phyloP scores from a whole-genome alignment of 1,140 invertebrate species.

The Pomacea maculata region DNA sequence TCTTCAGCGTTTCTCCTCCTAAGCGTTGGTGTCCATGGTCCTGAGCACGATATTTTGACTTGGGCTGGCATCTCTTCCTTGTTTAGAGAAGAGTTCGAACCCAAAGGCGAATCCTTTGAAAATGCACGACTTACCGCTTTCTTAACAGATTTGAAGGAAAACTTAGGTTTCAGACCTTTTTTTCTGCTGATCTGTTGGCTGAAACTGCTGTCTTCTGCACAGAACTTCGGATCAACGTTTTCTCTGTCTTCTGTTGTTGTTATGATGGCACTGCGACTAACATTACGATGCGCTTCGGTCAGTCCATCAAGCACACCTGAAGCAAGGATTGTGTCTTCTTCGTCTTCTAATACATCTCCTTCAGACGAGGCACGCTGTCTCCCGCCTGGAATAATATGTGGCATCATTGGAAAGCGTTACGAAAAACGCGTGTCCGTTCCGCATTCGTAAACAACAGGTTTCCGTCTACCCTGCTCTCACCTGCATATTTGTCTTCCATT shows the following conservation, averaged over 20 bases:
- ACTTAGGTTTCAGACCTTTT: conserved; percentile 24
- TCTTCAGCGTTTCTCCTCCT: conserved; percentile 22
- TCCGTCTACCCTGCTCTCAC: conserved; percentile 14
- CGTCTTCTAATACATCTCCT: conserved; percentile 50
- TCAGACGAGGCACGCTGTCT: conserved; percentile 54
- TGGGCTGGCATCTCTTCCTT: conserved; percentile 21
- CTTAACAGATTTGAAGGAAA: conserved; percentile 48
- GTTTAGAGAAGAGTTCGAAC: conserved; percentile 23
- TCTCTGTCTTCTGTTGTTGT: conserved; percentile 22
- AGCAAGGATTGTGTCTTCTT: conserved; percentile 29
- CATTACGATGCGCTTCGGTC: conserved; percentile 35
- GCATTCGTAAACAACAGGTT: conserved; percentile 28
- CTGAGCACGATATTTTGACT: conserved; percentile 4
- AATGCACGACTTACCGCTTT: conserved; percentile 43
- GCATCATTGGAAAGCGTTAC: conserved; percentile 36
- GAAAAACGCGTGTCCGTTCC: conserved; percentile 21
- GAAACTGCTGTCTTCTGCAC: conserved; percentile 17
- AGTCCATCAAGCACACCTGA: conserved; percentile 24
- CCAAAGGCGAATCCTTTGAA: conserved; percentile 22
- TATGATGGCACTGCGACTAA: conserved; percentile 42
- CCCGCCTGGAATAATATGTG: conserved; percentile 44
- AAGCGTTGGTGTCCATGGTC: conserved; percentile 20
- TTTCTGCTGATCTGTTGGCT: conserved; percentile 17
- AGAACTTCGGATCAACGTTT: conserved; percentile 15
- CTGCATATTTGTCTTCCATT: conserved; percentile 35